Evolutionary conservation across 1,140 invertebrate species (phyloP), one percentile per base, ranked within the genome.

Genomic region (Himalopsyche phryganea): DNA sequence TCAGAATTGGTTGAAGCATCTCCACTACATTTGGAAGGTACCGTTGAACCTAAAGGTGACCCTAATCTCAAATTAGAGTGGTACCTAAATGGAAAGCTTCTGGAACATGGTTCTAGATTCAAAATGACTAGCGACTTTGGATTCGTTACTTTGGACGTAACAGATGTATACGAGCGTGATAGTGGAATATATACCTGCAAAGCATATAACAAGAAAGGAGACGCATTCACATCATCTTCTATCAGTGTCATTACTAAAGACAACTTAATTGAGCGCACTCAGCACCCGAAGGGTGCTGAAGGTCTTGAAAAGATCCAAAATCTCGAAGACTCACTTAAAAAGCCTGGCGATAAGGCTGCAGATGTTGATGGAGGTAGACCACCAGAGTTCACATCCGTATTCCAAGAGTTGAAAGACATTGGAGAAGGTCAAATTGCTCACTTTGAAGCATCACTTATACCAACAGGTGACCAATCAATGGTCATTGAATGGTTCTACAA

Each of bases 401-500:
- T 92, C 70, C 82, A 89, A 66, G 87, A 92, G 65, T 79, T 94
- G 42, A 78, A 79, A 5, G 91, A 93, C 66, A 77, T 95, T 11
- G 88, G 83, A 9, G 92, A 95, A 78, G 91, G 92, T 36, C 91
- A 95, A 75, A 88, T 94, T 65, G 92, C 92, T 66, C 92, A 95
- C 69, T 96, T 96, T 70, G 94, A 98, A 76, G 94, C 92, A 11
- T 92, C 91, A 35, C 79, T 98, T 0, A 88, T 92, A 40, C 95
- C 95, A 9, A 88, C 93, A 47, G 94, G 94, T 17, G 95, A 98
- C 72, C 92, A 97, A 69, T 92, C 88, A 19, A 98, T 98, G 94
- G 84, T 88, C 19, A 92, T 98, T 19, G 94, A 98, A 80, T 99
- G 96, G 96, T 96, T 96, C 80, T 96, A 91, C 67, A 95, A 99